Evolutionary conservation across 2,797 vertebrate genomes (phyloP).

Genomic region (Garrulus glandarius): DNA sequence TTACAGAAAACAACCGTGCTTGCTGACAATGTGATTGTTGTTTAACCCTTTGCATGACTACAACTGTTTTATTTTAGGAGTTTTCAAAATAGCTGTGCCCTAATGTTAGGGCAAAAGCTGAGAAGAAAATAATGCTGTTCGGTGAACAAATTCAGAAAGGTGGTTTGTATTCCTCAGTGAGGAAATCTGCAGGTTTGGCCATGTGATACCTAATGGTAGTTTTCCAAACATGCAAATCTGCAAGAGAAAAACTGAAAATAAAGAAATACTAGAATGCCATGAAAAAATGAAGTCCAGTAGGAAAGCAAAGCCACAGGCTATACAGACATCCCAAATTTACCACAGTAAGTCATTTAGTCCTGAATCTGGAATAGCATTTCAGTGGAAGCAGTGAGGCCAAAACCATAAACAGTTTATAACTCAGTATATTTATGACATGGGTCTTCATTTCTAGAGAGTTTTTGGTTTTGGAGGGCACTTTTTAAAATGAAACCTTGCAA

Average conservation of each 20-base stretch:
- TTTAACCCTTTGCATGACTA: not conserved
- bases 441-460: not conserved
- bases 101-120: not conserved
- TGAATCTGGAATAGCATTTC: not conserved
- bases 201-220: not conserved
- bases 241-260: not conserved
- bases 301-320: not conserved
- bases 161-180: not conserved
- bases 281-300: not conserved
- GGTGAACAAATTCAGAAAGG: not conserved
- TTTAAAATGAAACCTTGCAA: not conserved
- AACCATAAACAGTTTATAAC: not conserved
- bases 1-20: not conserved
- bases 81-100: not conserved
- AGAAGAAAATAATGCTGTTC: not conserved
- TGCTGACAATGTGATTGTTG: not conserved
- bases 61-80: not conserved
- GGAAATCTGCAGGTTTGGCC: not conserved
- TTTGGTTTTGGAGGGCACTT: not conserved
- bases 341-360: not conserved
- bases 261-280: not conserved
- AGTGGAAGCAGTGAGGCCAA: not conserved
- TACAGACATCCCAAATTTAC: not conserved
- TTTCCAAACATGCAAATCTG: not conserved
- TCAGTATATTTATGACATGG: not conserved